Evolutionary conservation across 2,113 vertebrate genomes (phyloP).

Genomic region (Meleagris gallopavo): DNA sequence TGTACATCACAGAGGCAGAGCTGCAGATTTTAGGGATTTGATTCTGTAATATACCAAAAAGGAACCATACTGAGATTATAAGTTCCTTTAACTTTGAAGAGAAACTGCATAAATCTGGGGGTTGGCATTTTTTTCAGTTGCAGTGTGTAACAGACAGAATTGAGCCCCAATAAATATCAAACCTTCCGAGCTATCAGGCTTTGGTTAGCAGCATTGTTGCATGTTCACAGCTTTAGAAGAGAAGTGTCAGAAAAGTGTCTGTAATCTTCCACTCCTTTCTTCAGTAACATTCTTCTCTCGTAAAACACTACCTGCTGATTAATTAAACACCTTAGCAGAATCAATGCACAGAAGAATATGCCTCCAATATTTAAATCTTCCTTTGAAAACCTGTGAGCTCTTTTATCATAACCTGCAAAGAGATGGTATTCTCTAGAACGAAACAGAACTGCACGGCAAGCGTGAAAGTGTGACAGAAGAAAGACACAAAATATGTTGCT

Average conservation of each 20-base stretch:
- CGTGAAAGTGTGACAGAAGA: constrained; percentile 41
- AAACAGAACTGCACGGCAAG: not conserved
- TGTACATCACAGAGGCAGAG: not conserved
- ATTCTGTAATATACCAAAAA: not conserved
- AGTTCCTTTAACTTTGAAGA: not conserved
- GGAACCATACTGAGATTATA: not conserved
- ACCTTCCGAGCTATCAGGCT: not conserved
- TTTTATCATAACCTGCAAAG: constrained; percentile 5
- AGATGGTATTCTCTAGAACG: constrained; percentile 43
- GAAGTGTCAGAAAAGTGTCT: not conserved
- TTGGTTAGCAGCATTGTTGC: not conserved
- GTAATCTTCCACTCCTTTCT: not conserved
- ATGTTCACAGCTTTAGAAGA: not conserved
- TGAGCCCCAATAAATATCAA: not conserved
- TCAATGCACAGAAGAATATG: constrained; percentile 26
- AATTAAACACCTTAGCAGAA: constrained; percentile 47
- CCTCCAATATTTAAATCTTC: constrained; percentile 31
- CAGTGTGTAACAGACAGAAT: not conserved
- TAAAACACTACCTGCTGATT: constrained; percentile 32
- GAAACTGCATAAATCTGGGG: not conserved
- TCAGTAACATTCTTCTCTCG: not conserved
- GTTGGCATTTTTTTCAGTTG: not conserved
- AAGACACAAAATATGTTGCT: constrained; percentile 25
- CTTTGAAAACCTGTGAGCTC: constrained; percentile 12
- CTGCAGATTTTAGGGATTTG: not conserved